Evolutionary conservation across 2,888 invertebrate genomes (phyloP).

Genomic region (Microplitis deprimator): DNA sequence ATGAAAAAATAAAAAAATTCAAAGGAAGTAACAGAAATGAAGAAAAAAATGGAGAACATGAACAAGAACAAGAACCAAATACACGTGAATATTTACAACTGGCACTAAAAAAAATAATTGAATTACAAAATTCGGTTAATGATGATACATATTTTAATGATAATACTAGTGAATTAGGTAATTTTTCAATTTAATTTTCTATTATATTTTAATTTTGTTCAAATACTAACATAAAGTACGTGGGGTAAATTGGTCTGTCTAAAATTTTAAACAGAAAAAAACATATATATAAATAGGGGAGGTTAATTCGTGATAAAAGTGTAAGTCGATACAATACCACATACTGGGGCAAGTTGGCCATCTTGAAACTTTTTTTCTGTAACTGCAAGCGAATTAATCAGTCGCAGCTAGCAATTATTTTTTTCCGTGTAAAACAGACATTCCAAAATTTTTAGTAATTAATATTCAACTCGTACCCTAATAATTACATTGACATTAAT

Average conservation of each 20-base stretch:
- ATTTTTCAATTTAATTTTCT: conserved; percentile 22
- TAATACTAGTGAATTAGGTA: conserved; percentile 61
- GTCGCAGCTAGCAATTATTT: neutral
- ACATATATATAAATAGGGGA: too few species aligned
- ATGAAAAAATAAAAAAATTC: conserved; percentile 23
- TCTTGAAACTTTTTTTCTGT: too few species aligned
- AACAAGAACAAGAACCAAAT: conserved; percentile 49
- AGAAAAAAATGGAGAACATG: conserved; percentile 55
- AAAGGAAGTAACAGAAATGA: conserved; percentile 28
- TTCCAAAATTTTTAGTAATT: too few species aligned
- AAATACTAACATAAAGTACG: neutral
- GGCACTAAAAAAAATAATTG: conserved; percentile 61
- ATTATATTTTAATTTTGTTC: neutral
- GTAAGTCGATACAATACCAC: too few species aligned
- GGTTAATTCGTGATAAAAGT: too few species aligned
- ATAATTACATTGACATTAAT: too few species aligned
- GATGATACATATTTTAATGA: conserved; percentile 59
- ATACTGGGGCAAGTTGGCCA: too few species aligned
- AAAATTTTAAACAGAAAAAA: too few species aligned
- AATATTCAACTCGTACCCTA: too few species aligned
- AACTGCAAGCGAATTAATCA: too few species aligned
- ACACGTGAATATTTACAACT: conserved; percentile 64
- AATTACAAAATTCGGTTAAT: conserved; percentile 63
- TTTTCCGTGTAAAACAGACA: neutral
- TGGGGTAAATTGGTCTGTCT: too few species aligned